Conservation (phyloP, 2,113 vertebrate genomes). For the Anser cygnoides region DNA sequence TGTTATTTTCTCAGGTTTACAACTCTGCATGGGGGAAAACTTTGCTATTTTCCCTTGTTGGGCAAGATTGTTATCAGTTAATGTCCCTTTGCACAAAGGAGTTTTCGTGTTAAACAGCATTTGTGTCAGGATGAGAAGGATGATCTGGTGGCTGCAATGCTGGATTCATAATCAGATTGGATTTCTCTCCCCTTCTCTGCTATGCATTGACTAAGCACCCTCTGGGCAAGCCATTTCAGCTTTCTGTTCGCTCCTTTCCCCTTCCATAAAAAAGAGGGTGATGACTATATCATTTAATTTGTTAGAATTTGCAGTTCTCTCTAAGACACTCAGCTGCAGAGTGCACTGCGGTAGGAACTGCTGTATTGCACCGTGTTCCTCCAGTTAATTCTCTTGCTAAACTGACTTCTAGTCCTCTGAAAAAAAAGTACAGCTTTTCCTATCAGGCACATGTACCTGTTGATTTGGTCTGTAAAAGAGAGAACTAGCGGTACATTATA, state of each 20-base stretch:
- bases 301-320: background rate
- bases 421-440: background rate
- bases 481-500: background rate
- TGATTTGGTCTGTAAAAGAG: background rate
- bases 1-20: background rate
- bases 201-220: background rate
- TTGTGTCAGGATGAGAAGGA: slow-evolving; percentile 35
- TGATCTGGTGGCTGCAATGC: background rate
- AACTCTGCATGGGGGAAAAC: background rate
- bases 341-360: background rate
- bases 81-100: background rate
- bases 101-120: background rate
- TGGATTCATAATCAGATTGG: slow-evolving; percentile 8
- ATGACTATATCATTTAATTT: background rate
- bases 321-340: background rate
- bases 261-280: background rate
- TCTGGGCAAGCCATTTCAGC: slow-evolving; percentile 1
- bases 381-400: background rate
- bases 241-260: background rate
- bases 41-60: background rate
- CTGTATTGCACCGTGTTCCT: background rate
- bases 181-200: slow-evolving; percentile 26
- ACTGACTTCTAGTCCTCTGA: background rate
- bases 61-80: background rate
- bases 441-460: background rate